Evolutionary conservation across 1,140 invertebrate genomes (phyloP).

Genomic region (Brachionus rotundiformis): DNA sequence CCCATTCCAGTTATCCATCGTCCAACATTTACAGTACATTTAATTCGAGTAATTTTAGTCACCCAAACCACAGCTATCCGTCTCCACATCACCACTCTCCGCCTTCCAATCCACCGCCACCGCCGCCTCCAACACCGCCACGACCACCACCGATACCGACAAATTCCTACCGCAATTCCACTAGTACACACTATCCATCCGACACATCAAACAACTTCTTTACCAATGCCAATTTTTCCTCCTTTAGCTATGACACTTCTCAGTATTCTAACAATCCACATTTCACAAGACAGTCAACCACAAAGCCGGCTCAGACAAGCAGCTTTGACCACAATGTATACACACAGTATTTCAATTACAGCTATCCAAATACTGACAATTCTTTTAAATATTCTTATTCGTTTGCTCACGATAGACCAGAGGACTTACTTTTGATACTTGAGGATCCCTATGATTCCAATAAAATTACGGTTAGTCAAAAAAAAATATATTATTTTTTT

Average conservation of each 20-base stretch:
- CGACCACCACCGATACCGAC: conserved; percentile 12
- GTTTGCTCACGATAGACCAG: conserved; percentile 21
- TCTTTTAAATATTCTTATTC: conserved; percentile 10
- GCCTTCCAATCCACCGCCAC: conserved; percentile 18
- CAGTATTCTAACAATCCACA: not conserved
- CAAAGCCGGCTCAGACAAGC: not conserved
- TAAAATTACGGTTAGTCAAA: conserved; percentile 34
- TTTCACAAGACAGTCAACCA: not conserved
- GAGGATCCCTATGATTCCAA: conserved; percentile 45
- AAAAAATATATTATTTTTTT: not conserved
- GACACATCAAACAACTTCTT: not conserved
- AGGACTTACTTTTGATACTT: conserved; percentile 36
- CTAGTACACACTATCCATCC: not conserved
- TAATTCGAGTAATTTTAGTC: conserved; percentile 27
- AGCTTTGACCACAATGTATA: conserved; percentile 31
- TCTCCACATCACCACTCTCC: not conserved
- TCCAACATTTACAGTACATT: conserved; percentile 20
- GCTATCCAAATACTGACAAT: not conserved
- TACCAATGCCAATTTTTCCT: not conserved
- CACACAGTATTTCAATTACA: conserved; percentile 29
- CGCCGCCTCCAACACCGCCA: conserved; percentile 16
- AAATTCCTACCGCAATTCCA: not conserved
- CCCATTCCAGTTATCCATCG: not conserved
- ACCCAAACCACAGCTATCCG: not conserved
- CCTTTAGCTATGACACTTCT: not conserved